These are phyloP conservation scores for Alethe castanea DNA, from an alignment of 2,113 vertebrate genomes.

Conservation along the genomic window DNA sequence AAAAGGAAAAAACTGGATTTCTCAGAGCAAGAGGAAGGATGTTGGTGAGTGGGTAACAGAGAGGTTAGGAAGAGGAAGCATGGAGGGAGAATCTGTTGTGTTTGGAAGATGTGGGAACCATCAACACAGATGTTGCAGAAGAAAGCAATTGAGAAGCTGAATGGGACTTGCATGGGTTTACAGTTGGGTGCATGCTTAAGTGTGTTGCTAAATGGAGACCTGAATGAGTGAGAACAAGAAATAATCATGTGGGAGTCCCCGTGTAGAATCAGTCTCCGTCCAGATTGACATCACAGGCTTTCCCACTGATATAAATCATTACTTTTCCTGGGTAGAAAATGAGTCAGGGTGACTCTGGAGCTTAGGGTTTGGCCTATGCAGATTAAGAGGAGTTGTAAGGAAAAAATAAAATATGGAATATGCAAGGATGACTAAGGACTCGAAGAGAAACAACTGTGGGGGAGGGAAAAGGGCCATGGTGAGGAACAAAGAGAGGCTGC, in stretches of 20 bases:
- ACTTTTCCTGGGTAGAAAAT: slow-evolving; percentile 44
- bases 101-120: slow-evolving; percentile 48
- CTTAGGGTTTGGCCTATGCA: slow-evolving; percentile 25
- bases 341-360: slow-evolving; percentile 42
- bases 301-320: neutral
- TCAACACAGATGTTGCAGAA: slow-evolving; percentile 52
- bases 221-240: slow-evolving; percentile 18
- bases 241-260: neutral
- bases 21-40: neutral
- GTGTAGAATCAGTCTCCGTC: neutral
- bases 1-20: neutral
- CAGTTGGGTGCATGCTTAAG: neutral
- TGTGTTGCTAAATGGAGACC: slow-evolving; percentile 13
- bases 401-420: slow-evolving; percentile 10
- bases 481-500: neutral
- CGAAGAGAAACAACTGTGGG: neutral
- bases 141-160: slow-evolving; percentile 21
- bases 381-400: slow-evolving; percentile 3
- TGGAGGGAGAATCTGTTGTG: slow-evolving; percentile 41
- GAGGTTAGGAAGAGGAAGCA: neutral
- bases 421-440: slow-evolving; percentile 18
- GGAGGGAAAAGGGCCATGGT: neutral
- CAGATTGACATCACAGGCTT: slow-evolving; percentile 39
- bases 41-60: neutral
- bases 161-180: slow-evolving; percentile 17